Conservation (phyloP, 2,113 vertebrate species). For the Globicephala melas region DNA sequence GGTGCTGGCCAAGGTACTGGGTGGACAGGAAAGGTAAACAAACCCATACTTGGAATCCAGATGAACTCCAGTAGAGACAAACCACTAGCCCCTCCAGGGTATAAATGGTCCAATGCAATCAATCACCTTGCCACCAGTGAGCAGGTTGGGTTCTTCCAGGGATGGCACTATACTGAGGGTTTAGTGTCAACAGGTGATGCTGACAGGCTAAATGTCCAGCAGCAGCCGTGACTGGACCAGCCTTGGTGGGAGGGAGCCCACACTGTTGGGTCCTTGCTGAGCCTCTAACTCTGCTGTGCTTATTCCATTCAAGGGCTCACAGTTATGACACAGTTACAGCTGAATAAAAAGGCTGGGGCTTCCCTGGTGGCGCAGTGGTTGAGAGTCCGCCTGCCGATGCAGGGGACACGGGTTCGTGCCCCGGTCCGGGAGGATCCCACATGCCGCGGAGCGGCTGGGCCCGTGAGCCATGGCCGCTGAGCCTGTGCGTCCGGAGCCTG, state of each 20-base stretch:
- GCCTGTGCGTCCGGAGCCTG: too few species aligned
- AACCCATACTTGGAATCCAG: neutral
- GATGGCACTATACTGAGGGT: neutral
- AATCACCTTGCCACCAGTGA: neutral
- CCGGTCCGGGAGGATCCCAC: accelerated
- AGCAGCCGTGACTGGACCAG: neutral
- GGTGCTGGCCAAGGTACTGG: neutral
- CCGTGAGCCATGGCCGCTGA: too few species aligned
- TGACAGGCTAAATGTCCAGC: too few species aligned
- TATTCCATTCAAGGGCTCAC: neutral
- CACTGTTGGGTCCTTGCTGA: neutral
- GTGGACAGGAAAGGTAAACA: neutral
- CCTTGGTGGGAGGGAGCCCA: neutral
- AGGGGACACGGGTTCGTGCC: too few species aligned
- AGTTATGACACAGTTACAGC: neutral
- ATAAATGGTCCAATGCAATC: neutral
- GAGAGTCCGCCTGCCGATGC: too few species aligned
- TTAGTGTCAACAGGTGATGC: neutral
- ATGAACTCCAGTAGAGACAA: neutral
- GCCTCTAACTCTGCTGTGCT: neutral
- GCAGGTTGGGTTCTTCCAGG: neutral
- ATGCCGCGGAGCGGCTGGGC: too few species aligned
- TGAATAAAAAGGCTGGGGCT: neutral
- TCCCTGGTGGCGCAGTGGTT: too few species aligned
- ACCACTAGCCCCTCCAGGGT: neutral